A percentile compares a stretch with the other conserved stretches of the same genome.
Evolutionary conservation across 2,888 invertebrate species (phyloP).

Genomic region (Drosophila percnosoma): DNA sequence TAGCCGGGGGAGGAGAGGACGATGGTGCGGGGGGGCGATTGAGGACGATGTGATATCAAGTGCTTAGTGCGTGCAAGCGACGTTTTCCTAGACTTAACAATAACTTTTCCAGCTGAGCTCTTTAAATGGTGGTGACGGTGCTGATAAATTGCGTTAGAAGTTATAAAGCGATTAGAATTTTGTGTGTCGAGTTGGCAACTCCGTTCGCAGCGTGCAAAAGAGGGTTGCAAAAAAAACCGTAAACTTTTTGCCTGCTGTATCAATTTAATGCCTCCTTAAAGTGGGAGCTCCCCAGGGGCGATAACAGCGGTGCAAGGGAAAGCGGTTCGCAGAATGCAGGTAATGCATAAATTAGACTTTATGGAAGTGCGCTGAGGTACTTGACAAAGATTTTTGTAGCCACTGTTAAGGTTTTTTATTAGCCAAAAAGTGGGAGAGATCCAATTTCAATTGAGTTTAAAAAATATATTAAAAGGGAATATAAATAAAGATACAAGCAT

Average conservation of each 20-base stretch:
- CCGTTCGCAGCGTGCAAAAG: neutral
- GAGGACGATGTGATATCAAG: constrained; percentile 55
- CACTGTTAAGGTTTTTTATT: constrained; percentile 48
- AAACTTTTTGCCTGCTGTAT: constrained; percentile 57
- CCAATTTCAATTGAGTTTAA: constrained; percentile 5
- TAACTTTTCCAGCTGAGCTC: constrained; percentile 65
- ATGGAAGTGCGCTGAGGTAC: constrained; percentile 52
- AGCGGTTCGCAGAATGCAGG: constrained; percentile 43
- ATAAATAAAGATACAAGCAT: neutral
- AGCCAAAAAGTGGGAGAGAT: constrained; percentile 12
- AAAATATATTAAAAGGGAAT: neutral
- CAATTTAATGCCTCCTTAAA: constrained; percentile 77
- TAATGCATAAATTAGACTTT: constrained; percentile 74
- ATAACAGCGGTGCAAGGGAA: constrained; percentile 22
- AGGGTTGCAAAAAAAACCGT: constrained; percentile 20
- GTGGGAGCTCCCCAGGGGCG: constrained; percentile 35
- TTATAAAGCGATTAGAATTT: constrained; percentile 77
- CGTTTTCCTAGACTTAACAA: constrained; percentile 61
- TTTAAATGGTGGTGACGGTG: constrained; percentile 15
- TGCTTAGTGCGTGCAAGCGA: constrained; percentile 65
- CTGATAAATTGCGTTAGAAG: constrained; percentile 76
- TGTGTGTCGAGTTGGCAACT: constrained; percentile 44
- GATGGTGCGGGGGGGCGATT: neutral
- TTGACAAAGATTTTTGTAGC: constrained; percentile 47
- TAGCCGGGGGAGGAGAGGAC: neutral